These are phyloP conservation scores for Eupithecia centaureata DNA, from an alignment of 2,888 invertebrate genomes.

Conservation along the genomic window DNA sequence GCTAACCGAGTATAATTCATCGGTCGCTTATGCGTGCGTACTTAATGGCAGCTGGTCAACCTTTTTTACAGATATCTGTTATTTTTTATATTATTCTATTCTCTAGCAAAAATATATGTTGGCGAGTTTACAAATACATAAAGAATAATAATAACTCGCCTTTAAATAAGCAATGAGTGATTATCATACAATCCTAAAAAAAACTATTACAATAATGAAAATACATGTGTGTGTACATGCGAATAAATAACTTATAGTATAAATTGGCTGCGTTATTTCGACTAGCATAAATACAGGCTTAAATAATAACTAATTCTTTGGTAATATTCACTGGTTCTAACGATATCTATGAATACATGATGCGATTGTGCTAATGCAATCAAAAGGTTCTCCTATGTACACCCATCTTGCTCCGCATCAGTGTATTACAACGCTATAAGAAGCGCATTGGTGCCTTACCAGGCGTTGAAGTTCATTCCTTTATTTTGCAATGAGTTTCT, in stretches of 20 bases:
- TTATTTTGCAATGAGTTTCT: constrained; percentile 49
- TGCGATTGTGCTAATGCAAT: constrained; percentile 58
- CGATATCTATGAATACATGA: constrained; percentile 64
- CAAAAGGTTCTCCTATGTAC: constrained; percentile 54
- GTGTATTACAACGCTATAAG: constrained; percentile 20
- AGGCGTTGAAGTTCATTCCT: constrained; percentile 30
- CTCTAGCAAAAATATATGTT: not conserved
- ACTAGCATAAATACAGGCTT: constrained; percentile 71
- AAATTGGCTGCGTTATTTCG: constrained; percentile 71
- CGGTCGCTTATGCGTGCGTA: not conserved
- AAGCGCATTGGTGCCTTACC: constrained; percentile 26
- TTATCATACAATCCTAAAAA: constrained; percentile 54
- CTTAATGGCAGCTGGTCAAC: not conserved
- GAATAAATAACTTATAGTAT: constrained; percentile 65
- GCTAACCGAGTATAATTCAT: not conserved
- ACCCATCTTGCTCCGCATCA: constrained; percentile 34
- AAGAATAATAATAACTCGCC: constrained; percentile 30
- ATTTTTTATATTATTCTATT: not conserved
- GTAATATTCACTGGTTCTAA: constrained; percentile 75
- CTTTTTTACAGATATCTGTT: not conserved
- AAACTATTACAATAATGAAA: constrained; percentile 53
- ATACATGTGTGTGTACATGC: constrained; percentile 50
- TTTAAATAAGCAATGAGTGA: constrained; percentile 62
- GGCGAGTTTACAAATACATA: constrained; percentile 3
- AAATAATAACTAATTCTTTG: constrained; percentile 72